Evolutionary conservation across 35 echinoderm and acorn worm species (phyloP).

Genomic region (Lytechinus variegatus): DNA sequence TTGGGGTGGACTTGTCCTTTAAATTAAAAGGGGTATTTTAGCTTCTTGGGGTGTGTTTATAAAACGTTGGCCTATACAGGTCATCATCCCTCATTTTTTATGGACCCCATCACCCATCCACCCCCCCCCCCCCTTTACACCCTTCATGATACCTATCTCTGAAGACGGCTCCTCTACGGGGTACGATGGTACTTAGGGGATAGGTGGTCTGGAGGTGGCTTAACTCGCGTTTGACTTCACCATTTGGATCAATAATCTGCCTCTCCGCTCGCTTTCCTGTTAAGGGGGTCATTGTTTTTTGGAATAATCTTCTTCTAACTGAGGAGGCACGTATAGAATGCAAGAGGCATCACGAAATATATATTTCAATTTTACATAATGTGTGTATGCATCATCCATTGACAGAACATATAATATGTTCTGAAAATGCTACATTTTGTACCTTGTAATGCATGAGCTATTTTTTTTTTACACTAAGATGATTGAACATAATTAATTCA

Average conservation of each 20-base stretch:
- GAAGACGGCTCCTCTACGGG: not conserved
- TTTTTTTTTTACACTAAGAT: no score
- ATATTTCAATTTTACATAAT: no score
- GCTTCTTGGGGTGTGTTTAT: not conserved
- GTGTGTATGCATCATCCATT: no score
- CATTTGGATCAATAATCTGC: not conserved
- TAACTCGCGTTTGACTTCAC: slow-evolving; percentile 27
- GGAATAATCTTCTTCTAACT: not conserved
- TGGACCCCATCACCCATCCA: not conserved
- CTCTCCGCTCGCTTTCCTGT: not conserved
- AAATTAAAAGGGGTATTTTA: no score
- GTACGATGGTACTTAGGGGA: not conserved
- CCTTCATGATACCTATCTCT: not conserved
- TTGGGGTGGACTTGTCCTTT: no score
- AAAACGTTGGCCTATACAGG: not conserved
- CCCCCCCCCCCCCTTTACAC: not conserved
- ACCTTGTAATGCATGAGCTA: no score
- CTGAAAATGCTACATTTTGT: not conserved
- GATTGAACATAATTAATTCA: no score
- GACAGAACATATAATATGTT: not conserved
- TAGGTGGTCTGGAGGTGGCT: not conserved
- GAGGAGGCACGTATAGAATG: not conserved
- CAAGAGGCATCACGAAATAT: not conserved
- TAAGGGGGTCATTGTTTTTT: slow-evolving; percentile 40
- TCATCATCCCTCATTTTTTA: not conserved